Evolutionary conservation across 1,140 invertebrate genomes (phyloP).

Genomic region (Aporrectodea caliginosa): DNA sequence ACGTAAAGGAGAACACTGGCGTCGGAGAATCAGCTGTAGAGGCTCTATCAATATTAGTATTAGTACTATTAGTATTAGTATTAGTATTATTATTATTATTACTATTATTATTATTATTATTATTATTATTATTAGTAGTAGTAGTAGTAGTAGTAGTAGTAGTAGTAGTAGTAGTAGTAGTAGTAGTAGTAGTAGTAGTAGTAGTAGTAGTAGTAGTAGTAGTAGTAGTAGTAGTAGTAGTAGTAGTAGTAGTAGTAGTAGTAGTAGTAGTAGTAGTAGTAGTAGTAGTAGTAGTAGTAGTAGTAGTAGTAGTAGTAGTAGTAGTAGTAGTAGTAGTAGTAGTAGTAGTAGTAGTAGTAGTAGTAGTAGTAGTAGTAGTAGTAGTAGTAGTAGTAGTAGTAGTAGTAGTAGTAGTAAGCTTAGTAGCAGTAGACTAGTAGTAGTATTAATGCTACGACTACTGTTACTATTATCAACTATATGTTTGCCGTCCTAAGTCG

Average conservation of each 20-base stretch:
- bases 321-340: conserved; percentile 23
- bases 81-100: too few species aligned
- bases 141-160: too few species aligned
- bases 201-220: conserved; percentile 24
- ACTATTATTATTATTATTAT: too few species aligned
- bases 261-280: conserved; percentile 23
- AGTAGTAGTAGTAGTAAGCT: too few species aligned
- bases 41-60: too few species aligned
- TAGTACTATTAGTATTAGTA: too few species aligned
- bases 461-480: neutral
- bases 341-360: conserved; percentile 23
- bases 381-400: too few species aligned
- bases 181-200: conserved; percentile 22
- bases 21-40: too few species aligned
- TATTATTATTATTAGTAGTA: too few species aligned
- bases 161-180: conserved; percentile 24
- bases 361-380: conserved; percentile 18
- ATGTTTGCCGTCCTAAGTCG: too few species aligned
- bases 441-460: neutral
- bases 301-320: conserved; percentile 14
- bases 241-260: conserved; percentile 23
- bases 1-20: too few species aligned
- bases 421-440: conserved; percentile 7
- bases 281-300: conserved; percentile 21
- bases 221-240: conserved; percentile 21